Base-by-base conservation (phyloP, 2,888 invertebrate species). In the Hyposoter didymator region DNA sequence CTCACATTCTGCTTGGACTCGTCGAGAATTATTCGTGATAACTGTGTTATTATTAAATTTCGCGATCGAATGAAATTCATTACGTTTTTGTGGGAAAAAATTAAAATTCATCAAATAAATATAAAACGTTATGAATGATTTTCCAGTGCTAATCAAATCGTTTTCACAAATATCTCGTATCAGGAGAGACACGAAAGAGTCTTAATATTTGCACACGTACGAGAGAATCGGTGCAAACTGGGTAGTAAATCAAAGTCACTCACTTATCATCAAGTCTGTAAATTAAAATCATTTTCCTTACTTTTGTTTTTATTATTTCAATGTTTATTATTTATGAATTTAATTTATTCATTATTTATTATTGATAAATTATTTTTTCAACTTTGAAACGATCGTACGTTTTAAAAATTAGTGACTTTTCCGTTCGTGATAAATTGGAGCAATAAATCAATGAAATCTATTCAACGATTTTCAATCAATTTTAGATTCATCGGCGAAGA, bases 401-500 rank as follows among this genome's bases (percentile, higher is more conserved):
- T 59, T 28, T 19, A 7, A 0, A 0, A 55, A 10, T 55, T 8
- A 12, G 10, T 28, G 59, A 59, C 28, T 28, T 59, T 28, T 28
- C 0, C 14, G 4, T 14, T 14, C 0, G 12, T 14, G 28, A 28
- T 4, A 28, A 59, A 28, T 28, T 59, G 5, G 3, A 59, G 4
- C 0, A 59, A 59, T 28, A 28, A 28, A 14, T 1, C 4, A 52
- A 52, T 55, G 0, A 12, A 55, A 22, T 2, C 12, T 22, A 12
- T 10, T 55, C 0, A 3, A 7, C 12, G 1, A 22, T 55, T 55
- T 39, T 52, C 4, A 12, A 70, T 70, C 17, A 3, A 70, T 49
- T 32, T 32, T n/a, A 97, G 97, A 92, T 97, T 97, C 92, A 97
- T 98, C 88, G 97, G 97, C 6, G 98, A 98, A 93, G 98, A 98